phyloP scores from a whole-genome alignment of 2,888 invertebrate species.

The Cantharis nigra region DNA sequence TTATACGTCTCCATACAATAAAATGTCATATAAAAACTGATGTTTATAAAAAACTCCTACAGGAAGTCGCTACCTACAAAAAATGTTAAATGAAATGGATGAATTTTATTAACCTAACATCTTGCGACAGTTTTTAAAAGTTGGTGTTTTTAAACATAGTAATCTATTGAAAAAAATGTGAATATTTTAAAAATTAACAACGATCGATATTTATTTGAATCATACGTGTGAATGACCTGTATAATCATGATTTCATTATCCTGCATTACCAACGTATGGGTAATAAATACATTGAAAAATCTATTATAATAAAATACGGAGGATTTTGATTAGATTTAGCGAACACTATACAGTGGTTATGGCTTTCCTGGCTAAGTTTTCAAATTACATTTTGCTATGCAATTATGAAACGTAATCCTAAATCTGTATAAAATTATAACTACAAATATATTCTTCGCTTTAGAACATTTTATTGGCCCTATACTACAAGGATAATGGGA shows the following conservation, averaged over 20 bases:
- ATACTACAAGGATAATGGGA: no score
- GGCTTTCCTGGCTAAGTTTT: not conserved
- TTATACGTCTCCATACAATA: not conserved
- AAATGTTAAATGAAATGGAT: not conserved
- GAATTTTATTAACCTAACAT: not conserved
- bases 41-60: not conserved
- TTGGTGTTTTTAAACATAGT: not conserved
- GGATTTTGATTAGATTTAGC: not conserved
- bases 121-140: not conserved
- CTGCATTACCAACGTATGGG: not conserved
- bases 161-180: not conserved
- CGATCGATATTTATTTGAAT: not conserved
- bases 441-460: not conserved
- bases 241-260: not conserved
- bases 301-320: not conserved
- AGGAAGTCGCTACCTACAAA: not conserved
- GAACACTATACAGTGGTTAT: not conserved
- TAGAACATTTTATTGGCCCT: not conserved
- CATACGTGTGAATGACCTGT: not conserved
- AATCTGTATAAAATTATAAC: not conserved
- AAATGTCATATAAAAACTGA: not conserved
- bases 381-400: not conserved
- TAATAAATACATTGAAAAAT: not conserved
- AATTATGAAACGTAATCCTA: not conserved
- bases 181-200: not conserved